Conservation (phyloP, 2,113 vertebrate species). For the Stigmatopora argus region DNA sequence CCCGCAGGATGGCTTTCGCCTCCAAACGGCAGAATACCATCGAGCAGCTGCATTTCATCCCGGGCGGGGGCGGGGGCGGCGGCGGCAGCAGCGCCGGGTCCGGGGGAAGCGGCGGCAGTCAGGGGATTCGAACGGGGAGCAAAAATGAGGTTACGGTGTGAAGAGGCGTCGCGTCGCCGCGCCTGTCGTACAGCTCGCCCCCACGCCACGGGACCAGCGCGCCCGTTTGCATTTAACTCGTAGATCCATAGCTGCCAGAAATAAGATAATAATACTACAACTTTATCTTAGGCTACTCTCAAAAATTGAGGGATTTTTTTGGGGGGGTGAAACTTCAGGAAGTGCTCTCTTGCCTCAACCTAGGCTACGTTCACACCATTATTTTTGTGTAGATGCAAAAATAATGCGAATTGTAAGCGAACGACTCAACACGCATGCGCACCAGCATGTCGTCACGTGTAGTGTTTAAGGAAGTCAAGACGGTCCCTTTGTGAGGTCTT, state of each 20-base stretch:
- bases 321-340: not conserved
- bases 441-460: too few relatives aligned
- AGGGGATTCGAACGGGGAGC: slow-evolving; percentile 79
- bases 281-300: slow-evolving; percentile 18
- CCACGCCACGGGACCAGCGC: slow-evolving; percentile 44
- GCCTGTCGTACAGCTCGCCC: slow-evolving; percentile 51
- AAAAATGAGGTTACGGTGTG: slow-evolving; percentile 90
- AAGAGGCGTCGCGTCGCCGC: slow-evolving; percentile 36
- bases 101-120: slow-evolving; percentile 67
- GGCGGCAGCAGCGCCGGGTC: slow-evolving; percentile 70
- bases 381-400: too few relatives aligned
- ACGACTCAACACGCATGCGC: too few relatives aligned
- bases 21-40: slow-evolving; percentile 84
- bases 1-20: slow-evolving; percentile 81
- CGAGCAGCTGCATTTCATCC: slow-evolving; percentile 88
- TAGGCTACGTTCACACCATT: not conserved
- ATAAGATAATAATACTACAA: slow-evolving; percentile 45
- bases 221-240: slow-evolving; percentile 52
- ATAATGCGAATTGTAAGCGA: too few relatives aligned
- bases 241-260: slow-evolving; percentile 41
- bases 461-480: too few relatives aligned
- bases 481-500: too few relatives aligned
- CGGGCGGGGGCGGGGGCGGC: slow-evolving; percentile 76
- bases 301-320: not conserved
- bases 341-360: not conserved